These are phyloP conservation scores for Helostoma temminkii DNA, from an alignment of 2,797 vertebrate species.

Conservation along the genomic window DNA sequence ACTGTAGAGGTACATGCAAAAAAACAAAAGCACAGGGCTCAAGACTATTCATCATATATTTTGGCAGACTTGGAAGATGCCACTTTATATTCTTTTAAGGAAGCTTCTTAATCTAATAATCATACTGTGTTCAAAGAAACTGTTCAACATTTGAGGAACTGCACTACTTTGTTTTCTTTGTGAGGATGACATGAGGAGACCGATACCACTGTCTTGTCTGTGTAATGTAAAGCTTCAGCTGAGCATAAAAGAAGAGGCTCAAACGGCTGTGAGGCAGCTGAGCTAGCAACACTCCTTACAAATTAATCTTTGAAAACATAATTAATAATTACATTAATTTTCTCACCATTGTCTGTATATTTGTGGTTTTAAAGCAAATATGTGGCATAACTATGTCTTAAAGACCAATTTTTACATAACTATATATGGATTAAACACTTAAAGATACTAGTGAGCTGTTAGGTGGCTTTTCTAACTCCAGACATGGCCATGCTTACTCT, in stretches of 20 bases:
- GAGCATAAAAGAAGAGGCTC: neutral
- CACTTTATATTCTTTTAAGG: slow-evolving; percentile 44
- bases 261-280: neutral
- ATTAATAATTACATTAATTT: too few species aligned
- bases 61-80: slow-evolving; percentile 51
- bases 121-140: slow-evolving; percentile 33
- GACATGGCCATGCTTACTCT: neutral
- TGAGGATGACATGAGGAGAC: slow-evolving; percentile 17
- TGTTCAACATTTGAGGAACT: slow-evolving; percentile 27
- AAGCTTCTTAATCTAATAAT: slow-evolving; percentile 62
- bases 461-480: neutral
- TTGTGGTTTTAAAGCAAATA: too few species aligned
- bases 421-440: neutral
- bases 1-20: slow-evolving; percentile 80
- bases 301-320: too few species aligned
- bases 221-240: neutral
- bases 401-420: neutral
- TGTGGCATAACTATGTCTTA: neutral
- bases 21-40: slow-evolving; percentile 52
- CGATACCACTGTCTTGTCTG: neutral
- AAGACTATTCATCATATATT: slow-evolving; percentile 37
- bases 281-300: too few species aligned
- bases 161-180: slow-evolving; percentile 2
- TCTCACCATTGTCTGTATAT: neutral
- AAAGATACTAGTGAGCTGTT: neutral